A percentile compares a stretch with the other conserved stretches of the same genome.
These are phyloP conservation scores for Cyrtorhinus lividipennis DNA, from an alignment of 1,140 invertebrate species.

Conservation along the genomic window DNA sequence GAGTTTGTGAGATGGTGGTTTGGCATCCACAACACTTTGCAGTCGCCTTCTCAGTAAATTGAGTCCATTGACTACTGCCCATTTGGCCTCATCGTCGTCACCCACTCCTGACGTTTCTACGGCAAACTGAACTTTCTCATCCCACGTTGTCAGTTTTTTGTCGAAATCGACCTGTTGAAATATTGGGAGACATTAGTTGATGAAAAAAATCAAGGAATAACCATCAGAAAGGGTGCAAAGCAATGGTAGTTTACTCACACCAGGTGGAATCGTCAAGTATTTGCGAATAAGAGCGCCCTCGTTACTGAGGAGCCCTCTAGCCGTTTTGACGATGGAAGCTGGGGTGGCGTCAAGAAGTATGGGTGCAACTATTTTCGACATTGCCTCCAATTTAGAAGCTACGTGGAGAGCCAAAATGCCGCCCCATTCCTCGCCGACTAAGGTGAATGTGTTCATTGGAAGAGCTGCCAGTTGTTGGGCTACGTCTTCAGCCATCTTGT, in stretches of 20 bases:
- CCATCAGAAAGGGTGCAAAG: background rate
- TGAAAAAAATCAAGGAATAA: background rate
- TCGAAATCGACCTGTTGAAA: background rate
- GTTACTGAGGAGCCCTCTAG: background rate
- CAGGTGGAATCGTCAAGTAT: background rate
- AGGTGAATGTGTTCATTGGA: slow-evolving; percentile 19
- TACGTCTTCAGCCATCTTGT: slow-evolving; percentile 6
- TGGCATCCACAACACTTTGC: background rate
- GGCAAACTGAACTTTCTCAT: background rate
- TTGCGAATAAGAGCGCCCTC: background rate
- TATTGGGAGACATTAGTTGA: too few relatives aligned
- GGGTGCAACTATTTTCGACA: background rate
- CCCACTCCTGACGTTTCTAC: background rate
- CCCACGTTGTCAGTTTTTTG: background rate
- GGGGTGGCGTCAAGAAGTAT: slow-evolving; percentile 9
- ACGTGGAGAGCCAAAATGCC: slow-evolving; percentile 22
- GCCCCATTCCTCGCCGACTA: slow-evolving; percentile 24
- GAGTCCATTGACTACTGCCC: background rate
- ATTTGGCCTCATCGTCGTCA: background rate
- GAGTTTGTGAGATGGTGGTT: background rate
- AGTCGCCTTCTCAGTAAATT: background rate
- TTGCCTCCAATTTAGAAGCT: slow-evolving; percentile 18
- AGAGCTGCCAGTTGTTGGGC: background rate
- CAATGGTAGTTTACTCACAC: background rate
- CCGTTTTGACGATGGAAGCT: background rate